phyloP scores from a whole-genome alignment of 2,113 vertebrate species.

The Nymphicus hollandicus region DNA sequence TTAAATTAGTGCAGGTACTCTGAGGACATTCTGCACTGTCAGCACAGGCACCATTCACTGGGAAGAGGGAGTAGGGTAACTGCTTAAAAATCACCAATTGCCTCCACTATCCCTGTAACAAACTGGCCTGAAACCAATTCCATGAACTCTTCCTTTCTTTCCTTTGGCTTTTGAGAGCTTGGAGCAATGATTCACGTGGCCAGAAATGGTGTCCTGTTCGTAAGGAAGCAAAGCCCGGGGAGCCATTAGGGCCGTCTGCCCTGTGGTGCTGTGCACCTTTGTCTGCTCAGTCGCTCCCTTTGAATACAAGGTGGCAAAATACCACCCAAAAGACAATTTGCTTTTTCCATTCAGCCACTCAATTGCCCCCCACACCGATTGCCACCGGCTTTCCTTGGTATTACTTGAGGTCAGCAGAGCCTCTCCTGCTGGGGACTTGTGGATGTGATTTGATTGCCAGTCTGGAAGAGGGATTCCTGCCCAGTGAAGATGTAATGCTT shows the following conservation, averaged over 20 bases:
- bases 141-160: background rate
- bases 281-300: fast-evolving
- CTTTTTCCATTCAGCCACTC: background rate
- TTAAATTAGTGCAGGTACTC: background rate
- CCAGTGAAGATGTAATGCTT: background rate
- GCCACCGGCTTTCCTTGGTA: background rate
- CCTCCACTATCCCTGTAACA: background rate
- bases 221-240: too few relatives aligned
- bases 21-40: background rate
- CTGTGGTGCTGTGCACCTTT: background rate
- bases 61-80: background rate
- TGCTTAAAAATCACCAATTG: background rate
- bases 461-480: background rate
- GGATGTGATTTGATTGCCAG: background rate
- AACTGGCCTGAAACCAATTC: background rate
- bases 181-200: fast-evolving
- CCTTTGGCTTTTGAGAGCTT: background rate
- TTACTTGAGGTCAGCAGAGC: background rate
- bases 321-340: too few relatives aligned
- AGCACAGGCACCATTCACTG: background rate
- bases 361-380: background rate
- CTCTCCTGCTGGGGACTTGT: background rate
- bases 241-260: too few relatives aligned
- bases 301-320: background rate
- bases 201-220: background rate